Conservation (phyloP, 2,113 vertebrate species). For the Heterochromis multidens region DNA sequence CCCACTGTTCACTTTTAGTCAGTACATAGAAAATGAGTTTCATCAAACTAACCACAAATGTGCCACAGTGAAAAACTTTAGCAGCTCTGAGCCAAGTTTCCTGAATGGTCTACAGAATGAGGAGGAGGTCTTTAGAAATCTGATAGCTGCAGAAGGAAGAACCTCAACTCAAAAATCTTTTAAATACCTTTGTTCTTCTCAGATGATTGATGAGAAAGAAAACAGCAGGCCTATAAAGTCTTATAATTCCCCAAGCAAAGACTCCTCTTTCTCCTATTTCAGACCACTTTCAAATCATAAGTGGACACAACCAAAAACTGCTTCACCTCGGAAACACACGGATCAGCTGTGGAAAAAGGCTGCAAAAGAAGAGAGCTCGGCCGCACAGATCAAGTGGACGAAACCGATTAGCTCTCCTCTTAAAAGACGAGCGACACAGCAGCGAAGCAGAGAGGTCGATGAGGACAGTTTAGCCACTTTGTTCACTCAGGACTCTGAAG, state of each 20-base stretch:
- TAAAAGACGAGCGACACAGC: not conserved
- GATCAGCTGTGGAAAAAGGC: not conserved
- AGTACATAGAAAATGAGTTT: slow-evolving; percentile 12
- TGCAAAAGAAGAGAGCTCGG: not conserved
- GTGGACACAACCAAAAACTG: not conserved
- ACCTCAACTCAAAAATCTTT: slow-evolving; percentile 58
- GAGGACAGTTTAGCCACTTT: slow-evolving; percentile 56
- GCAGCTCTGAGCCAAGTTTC: not conserved
- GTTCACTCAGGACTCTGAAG: slow-evolving; percentile 79
- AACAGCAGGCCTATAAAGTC: slow-evolving; percentile 20
- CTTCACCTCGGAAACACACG: slow-evolving; percentile 11
- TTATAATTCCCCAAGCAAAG: not conserved
- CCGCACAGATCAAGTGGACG: slow-evolving; percentile 10
- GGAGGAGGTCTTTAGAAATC: slow-evolving; percentile 14
- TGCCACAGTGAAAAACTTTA: not conserved
- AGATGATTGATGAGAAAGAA: slow-evolving; percentile 45
- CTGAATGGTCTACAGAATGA: slow-evolving; percentile 20
- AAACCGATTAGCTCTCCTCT: slow-evolving; percentile 8
- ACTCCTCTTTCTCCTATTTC: not conserved
- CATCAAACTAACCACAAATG: not conserved
- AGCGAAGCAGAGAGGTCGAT: not conserved
- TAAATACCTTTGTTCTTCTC: not conserved
- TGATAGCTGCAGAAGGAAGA: not conserved
- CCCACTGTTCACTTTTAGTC: slow-evolving; percentile 17
- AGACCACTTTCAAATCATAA: not conserved